These are phyloP conservation scores for Neoaliturus tenellus DNA, from an alignment of 2,888 invertebrate species.

Conservation along the genomic window DNA sequence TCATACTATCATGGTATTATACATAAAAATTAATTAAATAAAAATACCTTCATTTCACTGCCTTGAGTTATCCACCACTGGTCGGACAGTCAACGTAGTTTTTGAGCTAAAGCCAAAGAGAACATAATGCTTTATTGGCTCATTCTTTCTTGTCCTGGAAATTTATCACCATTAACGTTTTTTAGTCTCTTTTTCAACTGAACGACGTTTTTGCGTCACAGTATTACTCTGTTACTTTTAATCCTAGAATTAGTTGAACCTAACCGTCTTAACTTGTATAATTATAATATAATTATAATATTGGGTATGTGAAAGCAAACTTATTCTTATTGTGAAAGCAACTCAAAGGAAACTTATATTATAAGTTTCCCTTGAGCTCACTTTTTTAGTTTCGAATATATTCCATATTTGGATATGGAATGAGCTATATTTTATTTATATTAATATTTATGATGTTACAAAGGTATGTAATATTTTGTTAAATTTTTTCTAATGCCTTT, in stretches of 20 bases:
- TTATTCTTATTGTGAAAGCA: too few species aligned
- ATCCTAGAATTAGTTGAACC: not conserved
- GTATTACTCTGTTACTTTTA: too few species aligned
- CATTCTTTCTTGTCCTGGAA: constrained; percentile 9
- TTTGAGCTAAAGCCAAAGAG: not conserved
- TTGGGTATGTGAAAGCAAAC: too few species aligned
- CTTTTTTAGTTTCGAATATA: too few species aligned
- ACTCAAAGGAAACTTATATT: not conserved
- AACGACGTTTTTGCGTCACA: too few species aligned
- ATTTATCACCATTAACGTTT: not conserved
- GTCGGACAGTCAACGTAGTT: not conserved
- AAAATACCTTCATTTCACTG: not conserved
- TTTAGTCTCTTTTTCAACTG: not conserved
- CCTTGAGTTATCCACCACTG: not conserved
- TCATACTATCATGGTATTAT: not conserved
- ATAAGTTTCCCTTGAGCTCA: too few species aligned
- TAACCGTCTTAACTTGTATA: not conserved
- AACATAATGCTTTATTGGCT: constrained; percentile 24
- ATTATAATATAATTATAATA: not conserved
- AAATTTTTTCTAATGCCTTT: too few species aligned
- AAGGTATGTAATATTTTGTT: too few species aligned
- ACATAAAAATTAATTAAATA: not conserved
- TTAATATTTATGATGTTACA: too few species aligned
- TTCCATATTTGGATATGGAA: too few species aligned
- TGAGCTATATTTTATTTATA: too few species aligned